These are phyloP conservation scores for Zapus hudsonius DNA, from an alignment of 2,113 vertebrate genomes.

Conservation along the genomic window DNA sequence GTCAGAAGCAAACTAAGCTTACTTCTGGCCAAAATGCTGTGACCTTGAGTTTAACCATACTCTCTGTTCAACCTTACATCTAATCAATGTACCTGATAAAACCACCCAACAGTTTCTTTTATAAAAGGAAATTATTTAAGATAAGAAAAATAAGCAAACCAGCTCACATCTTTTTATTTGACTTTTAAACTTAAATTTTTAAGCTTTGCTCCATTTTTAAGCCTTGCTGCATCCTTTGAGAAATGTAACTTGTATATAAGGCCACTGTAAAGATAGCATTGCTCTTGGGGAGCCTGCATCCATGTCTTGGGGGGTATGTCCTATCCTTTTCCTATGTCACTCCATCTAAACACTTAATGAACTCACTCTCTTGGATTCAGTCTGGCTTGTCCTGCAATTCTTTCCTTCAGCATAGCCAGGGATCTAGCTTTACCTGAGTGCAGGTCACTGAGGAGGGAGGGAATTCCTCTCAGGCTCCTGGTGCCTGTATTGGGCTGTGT, in stretches of 20 bases:
- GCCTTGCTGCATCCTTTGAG: not conserved
- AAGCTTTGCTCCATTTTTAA: not conserved
- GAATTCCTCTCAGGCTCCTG: too few species aligned
- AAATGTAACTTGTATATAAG: too few species aligned
- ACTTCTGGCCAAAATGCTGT: not conserved
- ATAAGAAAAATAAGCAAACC: too few species aligned
- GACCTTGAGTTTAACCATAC: not conserved
- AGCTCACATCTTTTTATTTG: too few species aligned
- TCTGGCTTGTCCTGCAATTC: too few species aligned
- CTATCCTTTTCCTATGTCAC: not conserved
- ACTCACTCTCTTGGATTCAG: too few species aligned
- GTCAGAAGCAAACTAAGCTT: not conserved
- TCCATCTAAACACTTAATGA: not conserved
- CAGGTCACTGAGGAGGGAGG: too few species aligned
- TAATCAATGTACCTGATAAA: not conserved
- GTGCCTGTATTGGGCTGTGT: too few species aligned
- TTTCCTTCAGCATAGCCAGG: too few species aligned
- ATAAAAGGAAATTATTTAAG: not conserved
- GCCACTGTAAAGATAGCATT: not conserved
- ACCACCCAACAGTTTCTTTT: not conserved
- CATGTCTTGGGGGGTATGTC: not conserved
- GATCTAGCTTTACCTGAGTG: too few species aligned
- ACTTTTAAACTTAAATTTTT: too few species aligned
- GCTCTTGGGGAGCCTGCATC: not conserved
- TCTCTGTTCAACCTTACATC: not conserved